These are phyloP conservation scores for Bryconaethiops microstoma DNA, from an alignment of 2,797 vertebrate species.

Conservation along the genomic window DNA sequence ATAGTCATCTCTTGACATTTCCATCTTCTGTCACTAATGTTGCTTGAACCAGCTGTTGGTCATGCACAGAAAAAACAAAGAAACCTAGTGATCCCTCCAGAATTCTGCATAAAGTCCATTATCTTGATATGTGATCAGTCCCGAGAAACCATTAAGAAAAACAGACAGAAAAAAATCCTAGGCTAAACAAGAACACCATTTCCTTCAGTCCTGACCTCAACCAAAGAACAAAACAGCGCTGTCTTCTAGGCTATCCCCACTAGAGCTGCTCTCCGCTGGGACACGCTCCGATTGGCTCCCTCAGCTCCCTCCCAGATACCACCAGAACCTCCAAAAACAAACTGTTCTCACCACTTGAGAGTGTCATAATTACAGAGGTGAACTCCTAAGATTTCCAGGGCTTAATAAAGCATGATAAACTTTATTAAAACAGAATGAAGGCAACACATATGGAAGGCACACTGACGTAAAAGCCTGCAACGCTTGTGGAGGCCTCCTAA, in stretches of 20 bases:
- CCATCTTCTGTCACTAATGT: background rate
- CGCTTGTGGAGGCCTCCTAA: background rate
- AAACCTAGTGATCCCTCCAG: background rate
- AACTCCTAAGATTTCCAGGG: background rate
- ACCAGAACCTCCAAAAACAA: conserved; percentile 23
- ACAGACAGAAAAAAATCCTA: background rate
- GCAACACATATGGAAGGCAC: background rate
- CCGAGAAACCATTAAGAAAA: background rate
- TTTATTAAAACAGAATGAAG: conserved; percentile 3
- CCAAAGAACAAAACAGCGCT: conserved; percentile 19
- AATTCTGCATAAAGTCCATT: background rate
- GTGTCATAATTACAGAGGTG: background rate
- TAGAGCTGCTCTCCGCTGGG: conserved; percentile 14
- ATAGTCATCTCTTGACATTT: conserved; percentile 20
- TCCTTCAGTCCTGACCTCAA: background rate
- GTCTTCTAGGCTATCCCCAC: background rate
- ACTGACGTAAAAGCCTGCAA: conserved; percentile 4
- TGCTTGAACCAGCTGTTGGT: conserved; percentile 14
- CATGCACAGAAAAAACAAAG: conserved; percentile 13
- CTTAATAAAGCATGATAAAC: background rate
- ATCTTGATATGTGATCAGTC: conserved; percentile 2
- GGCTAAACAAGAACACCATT: background rate
- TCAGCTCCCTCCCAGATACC: conserved; percentile 6
- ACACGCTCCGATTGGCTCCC: background rate
- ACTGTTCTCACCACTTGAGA: background rate